phyloP scores from a whole-genome alignment of 2,797 vertebrate species.

The Myotis findleyi region DNA sequence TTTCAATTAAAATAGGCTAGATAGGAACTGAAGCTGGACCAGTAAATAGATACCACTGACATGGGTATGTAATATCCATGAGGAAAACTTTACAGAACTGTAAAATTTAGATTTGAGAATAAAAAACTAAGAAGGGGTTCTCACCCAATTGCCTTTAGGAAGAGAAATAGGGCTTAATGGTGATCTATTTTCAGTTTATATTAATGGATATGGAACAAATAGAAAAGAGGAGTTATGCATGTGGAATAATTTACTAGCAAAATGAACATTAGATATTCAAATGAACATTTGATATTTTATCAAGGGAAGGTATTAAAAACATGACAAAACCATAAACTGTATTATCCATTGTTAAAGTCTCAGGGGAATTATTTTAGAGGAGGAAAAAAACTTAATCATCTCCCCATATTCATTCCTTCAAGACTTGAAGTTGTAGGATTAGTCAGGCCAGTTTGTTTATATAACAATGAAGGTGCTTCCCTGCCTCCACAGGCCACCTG shows the following conservation, averaged over 20 bases:
- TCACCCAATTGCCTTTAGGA: not conserved
- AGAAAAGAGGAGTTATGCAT: not conserved
- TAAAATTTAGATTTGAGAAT: constrained; percentile 7
- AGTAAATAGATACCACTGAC: constrained; percentile 1
- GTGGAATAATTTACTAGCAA: not conserved
- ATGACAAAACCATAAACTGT: constrained; percentile 1
- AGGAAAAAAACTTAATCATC: not conserved
- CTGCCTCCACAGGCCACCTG: not conserved
- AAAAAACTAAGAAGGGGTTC: not conserved
- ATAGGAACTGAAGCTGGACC: not conserved
- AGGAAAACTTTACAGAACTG: not conserved
- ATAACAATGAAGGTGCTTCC: not conserved
- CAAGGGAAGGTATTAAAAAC: constrained; percentile 40
- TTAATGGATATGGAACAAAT: not conserved
- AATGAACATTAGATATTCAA: not conserved
- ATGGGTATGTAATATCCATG: not conserved
- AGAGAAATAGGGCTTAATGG: not conserved
- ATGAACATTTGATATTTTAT: not conserved
- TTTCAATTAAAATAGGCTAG: constrained; percentile 11
- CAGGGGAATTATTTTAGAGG: not conserved
- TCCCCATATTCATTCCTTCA: constrained; percentile 1
- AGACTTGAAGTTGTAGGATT: not conserved
- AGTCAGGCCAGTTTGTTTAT: not conserved
- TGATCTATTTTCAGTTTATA: not conserved
- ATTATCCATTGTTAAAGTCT: not conserved